Base-by-base conservation (phyloP, 2,113 vertebrate species). In the Beaufortia kweichowensis region DNA sequence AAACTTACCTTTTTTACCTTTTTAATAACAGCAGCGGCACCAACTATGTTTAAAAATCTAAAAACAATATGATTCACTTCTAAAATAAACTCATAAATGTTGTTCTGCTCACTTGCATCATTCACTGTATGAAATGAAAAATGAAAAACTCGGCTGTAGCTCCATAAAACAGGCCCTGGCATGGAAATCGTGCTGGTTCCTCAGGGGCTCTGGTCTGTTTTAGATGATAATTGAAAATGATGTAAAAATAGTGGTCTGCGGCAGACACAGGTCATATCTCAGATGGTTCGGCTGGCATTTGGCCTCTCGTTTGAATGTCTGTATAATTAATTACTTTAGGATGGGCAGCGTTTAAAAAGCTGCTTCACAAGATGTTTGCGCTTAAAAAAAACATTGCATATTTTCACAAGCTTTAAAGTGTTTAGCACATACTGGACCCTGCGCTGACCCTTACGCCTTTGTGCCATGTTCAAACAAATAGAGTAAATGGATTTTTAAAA, bases 141-240 rank as follows among this genome's bases (percentile, higher is more conserved):
- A 41, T 57, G 57, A 84, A 83, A 86, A 26, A 35, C 72, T 75
- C 77, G 88, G 83, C 85, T 86, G 75, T 86, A 81, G 76, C 81
- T 87, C 82, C 73, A 78, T 88, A 85, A 88, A 84, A 83, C 84
- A 79, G 57, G 82, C 81, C n/a, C 81, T 85, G 86, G 86, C 82
- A 85, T 83, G 23, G 85, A 88, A 90, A 87, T 82, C 46, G 83
- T 82, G 82, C 84, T 85, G 81, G 82, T 82, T 87, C 77, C 89
- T 89, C 87, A 83, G 67, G 88, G 88, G 85, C 71, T 84, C 65
- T 76, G 77, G 83, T 77, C 85, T 81, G 19, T 85, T 90, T 88
- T 86, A 83, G 83, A 83, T 78, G 86, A 90, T 92, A 91, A 91
- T 92, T 91, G 89, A 89, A 92, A 91, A 88, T 87, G 89, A 89